Percentiles rank a stretch among this genome's conserved stretches.
These are phyloP conservation scores for Patella vulgata DNA, from an alignment of 1,140 invertebrate species.

Conservation along the genomic window DNA sequence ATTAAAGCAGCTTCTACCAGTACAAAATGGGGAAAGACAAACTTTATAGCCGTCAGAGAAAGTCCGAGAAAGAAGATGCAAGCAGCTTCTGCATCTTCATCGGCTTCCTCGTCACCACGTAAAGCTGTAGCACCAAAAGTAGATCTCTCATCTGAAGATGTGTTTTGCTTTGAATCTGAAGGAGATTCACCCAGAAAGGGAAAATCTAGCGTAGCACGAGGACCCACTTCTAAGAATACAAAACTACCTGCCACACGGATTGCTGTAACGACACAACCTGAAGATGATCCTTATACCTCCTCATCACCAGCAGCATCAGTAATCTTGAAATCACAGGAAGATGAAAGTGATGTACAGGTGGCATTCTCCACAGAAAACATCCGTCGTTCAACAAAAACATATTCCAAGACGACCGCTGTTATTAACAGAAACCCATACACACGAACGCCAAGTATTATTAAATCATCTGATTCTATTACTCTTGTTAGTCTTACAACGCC, in stretches of 20 bases:
- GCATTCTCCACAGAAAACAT: background rate
- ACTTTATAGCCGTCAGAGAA: constrained; percentile 42
- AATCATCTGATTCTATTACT: no score
- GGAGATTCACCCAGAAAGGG: background rate
- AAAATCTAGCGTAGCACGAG: background rate
- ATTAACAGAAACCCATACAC: no score
- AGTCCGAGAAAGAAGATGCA: background rate
- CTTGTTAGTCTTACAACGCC: no score
- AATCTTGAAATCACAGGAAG: constrained; percentile 8
- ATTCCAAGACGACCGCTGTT: constrained; percentile 13
- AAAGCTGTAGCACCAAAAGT: background rate
- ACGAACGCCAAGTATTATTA: no score
- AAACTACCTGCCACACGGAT: constrained; percentile 26
- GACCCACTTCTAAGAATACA: background rate
- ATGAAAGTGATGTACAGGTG: constrained; percentile 16
- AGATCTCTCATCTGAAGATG: background rate
- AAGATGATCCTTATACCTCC: background rate
- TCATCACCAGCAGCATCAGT: background rate
- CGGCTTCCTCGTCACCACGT: no score
- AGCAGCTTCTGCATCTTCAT: no score
- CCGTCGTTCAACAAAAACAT: constrained; percentile 23
- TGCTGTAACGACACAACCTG: constrained; percentile 16
- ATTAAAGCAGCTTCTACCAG: constrained; percentile 36
- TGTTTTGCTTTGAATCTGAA: constrained; percentile 4
- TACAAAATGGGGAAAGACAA: constrained; percentile 53